phyloP scores from a whole-genome alignment of 2,888 invertebrate genomes.

The Cheilosia variabilis region DNA sequence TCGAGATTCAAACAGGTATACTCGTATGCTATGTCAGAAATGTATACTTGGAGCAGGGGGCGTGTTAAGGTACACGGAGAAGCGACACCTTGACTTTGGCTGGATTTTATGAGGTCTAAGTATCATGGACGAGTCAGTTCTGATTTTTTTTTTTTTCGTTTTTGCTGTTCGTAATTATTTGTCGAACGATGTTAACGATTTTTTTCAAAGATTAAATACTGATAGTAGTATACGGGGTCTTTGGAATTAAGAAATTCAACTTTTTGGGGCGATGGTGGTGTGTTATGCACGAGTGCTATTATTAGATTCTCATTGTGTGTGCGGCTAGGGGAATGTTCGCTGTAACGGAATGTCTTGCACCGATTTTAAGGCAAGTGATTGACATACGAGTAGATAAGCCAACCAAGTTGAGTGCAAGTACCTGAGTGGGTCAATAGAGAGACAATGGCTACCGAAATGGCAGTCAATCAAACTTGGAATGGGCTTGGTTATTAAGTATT shows the following conservation, averaged over 20 bases:
- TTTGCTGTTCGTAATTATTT: slow-evolving; percentile 43
- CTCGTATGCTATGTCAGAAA: slow-evolving; percentile 33
- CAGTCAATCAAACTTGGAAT: too few relatives aligned
- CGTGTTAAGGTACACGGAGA: slow-evolving; percentile 57
- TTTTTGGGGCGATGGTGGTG: neutral
- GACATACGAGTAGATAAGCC: neutral
- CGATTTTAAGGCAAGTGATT: neutral
- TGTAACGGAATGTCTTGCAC: neutral
- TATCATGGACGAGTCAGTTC: slow-evolving; percentile 35
- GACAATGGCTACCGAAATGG: too few relatives aligned
- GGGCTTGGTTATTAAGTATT: too few relatives aligned
- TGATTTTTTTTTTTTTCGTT: neutral
- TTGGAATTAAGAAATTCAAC: slow-evolving; percentile 18
- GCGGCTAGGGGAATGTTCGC: too few relatives aligned
- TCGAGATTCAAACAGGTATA: slow-evolving; percentile 45
- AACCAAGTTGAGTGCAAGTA: too few relatives aligned
- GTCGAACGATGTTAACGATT: slow-evolving; percentile 42
- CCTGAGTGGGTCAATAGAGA: too few relatives aligned
- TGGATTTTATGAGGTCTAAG: slow-evolving; percentile 56
- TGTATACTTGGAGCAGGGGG: slow-evolving; percentile 74
- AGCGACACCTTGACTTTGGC: slow-evolving; percentile 75
- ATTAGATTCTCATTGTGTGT: neutral
- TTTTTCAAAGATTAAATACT: slow-evolving; percentile 19
- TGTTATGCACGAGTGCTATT: neutral
- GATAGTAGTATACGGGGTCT: neutral